Base-by-base conservation (phyloP, 2,113 vertebrate species). In the Trematocara nigrifrons region DNA sequence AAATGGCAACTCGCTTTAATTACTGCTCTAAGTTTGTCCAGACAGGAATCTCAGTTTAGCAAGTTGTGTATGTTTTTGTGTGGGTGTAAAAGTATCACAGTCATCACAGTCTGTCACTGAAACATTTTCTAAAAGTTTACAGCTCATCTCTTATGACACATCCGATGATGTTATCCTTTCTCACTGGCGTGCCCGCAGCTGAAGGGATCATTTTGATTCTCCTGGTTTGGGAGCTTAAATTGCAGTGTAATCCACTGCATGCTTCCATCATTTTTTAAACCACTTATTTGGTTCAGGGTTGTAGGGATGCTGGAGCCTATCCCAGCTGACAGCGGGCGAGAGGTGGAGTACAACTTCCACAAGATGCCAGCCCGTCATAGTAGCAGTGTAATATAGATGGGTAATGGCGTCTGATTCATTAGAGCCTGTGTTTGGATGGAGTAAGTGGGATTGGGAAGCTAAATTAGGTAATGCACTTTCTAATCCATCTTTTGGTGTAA, bases 401-500 rank as follows among this genome's bases (percentile, higher is more conserved):
- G 12, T 81, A 51, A 83, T 18, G 18, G 42, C 49, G 56, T 82
- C 38, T 77, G 61, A 89, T 89, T 79, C 61, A 88, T 89, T 89
- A 59, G 74, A 81, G n/a, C 35, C 81, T 69, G 22, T 88, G 52
- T 85, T 82, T 92, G 74, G 86, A 83, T 52, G 42, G 42, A 82
- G 53, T 6, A 57, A 77, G 59, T 26, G 3, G 22, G 74, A 47
- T 56, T 11, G 31, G 91, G 89, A 89, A 90, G 91, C 82, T 89
- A 94, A 89, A 87, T 93, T 71, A 82, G 82, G 84, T 86, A 89
- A 87, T 84, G 80, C 79, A 81, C 18, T 79, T 88, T 92, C 91
- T 87, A 92, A 91, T 92, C 83, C 90, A 88, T 89, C 78, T 82
- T 81, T 86, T 76, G 88, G 84, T 93, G 90, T 42, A 53, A 87